Base-by-base conservation (phyloP, 2,888 invertebrate species). In the Drosophila vallismaia region DNA sequence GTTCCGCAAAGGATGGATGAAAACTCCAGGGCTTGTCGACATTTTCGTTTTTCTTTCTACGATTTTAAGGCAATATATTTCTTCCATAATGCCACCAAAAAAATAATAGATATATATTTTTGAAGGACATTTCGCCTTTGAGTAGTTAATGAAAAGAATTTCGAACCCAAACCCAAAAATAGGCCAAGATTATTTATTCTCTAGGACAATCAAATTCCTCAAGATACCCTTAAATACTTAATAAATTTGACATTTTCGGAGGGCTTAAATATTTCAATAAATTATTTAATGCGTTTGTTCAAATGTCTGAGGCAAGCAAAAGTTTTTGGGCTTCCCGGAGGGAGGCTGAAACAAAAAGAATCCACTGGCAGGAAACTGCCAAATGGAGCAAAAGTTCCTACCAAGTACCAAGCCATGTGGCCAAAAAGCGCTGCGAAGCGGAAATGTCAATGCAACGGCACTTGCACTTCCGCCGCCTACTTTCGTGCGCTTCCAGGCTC, bases 391-490 rank as follows among this genome's bases (percentile, higher is more conserved):
- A 64, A 64, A 64, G 63, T 64, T 64, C 51, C 50, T 54, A 14
- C 66, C 63, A 76, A 74, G 70, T 76, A 19, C 19, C 19, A 19
- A 66, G 73, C 50, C 50, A 46, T 58, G 54, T 64, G 48, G 66
- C 71, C 76, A 71, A 78, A 81, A 85, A 80, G 82, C 71, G 71
- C 79, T 79, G 63, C 75, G 76, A 84, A 86, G 73, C 83, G 87
- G 85, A 84, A 85, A 87, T 85, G 85, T 87, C 87, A 86, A 87
- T 85, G 87, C 83, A 86, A 79, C 83, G 79, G 71, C 87, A 84
- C 81, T 82, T 84, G 84, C 84, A 82, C 86, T 87, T 84, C 85
- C 87, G 82, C 73, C 79, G 79, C 87, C 84, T 82, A 83, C 84
- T 79, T 73, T 72, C 67, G 75, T 77, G 75, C 75, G 68, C 71